Base-by-base conservation (phyloP, 2,888 invertebrate species). In the Drepana falcataria region DNA sequence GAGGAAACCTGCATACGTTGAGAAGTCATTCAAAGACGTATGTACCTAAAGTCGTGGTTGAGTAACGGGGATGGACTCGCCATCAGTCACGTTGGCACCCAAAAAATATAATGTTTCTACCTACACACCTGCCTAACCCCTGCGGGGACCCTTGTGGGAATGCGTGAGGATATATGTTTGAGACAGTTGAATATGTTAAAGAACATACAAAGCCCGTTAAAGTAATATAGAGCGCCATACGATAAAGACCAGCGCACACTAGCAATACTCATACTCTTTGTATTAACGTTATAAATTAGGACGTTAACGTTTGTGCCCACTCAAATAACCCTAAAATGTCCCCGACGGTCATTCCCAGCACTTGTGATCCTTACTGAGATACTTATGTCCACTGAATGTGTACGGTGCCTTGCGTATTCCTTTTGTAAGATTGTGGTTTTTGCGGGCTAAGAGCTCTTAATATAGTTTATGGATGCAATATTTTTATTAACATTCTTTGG, bases 211-310 rank as follows among this genome's bases (percentile, higher is more conserved):
- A 49, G 37, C 37, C 21, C 37, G 37, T 35, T 21, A 54, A 53
- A 59, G 64, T 72, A 74, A 77, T 75, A 73, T 75, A 64, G 59
- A 60, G 66, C 60, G 68, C 59, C 63, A 63, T 55, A 58, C 61
- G 54, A 9, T 1, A 4, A 37, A 41, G 61, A 60, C 66, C 61
- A 64, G 61, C 58, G 68, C 69, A 62, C 65, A 64, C 60, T 65
- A 64, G 78, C 82, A 76, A 83, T 21, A 21, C 21, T 86, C 83
- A 83, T 81, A 75, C 74, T 65, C 65, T 69, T 75, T 71, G 84
- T 88, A 89, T 89, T 88, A 89, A 86, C 79, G 87, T 87, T 88
- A 89, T 90, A 90, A 90, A 90, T 90, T 85, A 88, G 88, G 83
- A 87, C 78, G 84, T 90, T 83, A 87, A 75, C 75, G 81, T 71